Base-by-base conservation (phyloP, 2,113 vertebrate genomes). In the Oryzias woworae region DNA sequence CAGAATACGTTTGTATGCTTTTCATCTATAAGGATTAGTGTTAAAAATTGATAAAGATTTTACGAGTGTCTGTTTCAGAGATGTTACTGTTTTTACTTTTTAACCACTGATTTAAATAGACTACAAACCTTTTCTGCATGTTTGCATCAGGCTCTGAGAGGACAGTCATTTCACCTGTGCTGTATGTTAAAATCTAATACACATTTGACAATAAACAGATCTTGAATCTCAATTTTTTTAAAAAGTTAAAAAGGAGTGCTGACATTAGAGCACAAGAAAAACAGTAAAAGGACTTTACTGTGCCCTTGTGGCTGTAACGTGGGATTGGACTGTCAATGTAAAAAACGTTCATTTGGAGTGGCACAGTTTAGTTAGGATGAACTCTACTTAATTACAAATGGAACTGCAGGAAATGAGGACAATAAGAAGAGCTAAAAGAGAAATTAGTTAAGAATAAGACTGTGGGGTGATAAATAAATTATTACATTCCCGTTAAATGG, bases 381-480 rank as follows among this genome's bases (percentile, higher is more conserved):
- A 82, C 53, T 65, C 57, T 81, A 64, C 81, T 85, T 90, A 90
- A 91, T 89, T 87, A 85, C 74, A 75, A 71, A 81, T 76, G 66
- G 77, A 61, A 36, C 47, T 63, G 61, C 60, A 59, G 66, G 68
- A 56, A 70, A 66, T 63, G 67, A 78, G 67, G 43, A 43, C 51
- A 74, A 75, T 84, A 78, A 81, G 76, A 69, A 73, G 78, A 71
- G 73, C 70, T 82, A 71, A 51, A 73, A 71, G 76, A 68, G 69
- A 75, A 90, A 88, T 89, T 87, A 87, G 82, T 80, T 78, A 76
- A 76, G 87, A 85, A 89, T 88, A 87, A 87, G 69, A 83, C 70
- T 73, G 58, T 71, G 76, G 82, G 36, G 62, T 78, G 85, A 87
- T 85, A 88, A 82, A 77, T 80, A 85, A 81, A 88, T 69, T 81